Evolutionary conservation across 2,113 vertebrate genomes (phyloP), one percentile per base, ranked within the genome.

Genomic region (Thalassoma bifasciatum): DNA sequence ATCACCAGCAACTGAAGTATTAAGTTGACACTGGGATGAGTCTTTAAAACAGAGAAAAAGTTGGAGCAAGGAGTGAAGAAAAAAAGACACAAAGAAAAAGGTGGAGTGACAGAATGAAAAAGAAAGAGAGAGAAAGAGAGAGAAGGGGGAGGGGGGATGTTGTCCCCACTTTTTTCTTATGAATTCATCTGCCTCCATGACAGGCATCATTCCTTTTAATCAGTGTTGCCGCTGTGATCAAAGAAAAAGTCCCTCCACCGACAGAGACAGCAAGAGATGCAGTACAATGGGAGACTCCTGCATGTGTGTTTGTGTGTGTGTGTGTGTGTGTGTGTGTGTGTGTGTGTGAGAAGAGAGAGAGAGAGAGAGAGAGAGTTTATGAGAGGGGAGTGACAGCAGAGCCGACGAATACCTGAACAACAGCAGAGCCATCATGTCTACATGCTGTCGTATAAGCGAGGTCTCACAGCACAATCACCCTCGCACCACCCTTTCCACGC

Each of bases 151-250:
- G 62, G 58, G 62, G 53, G 51, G 66, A 78, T 42, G 47, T 77
- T 75, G 81, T 81, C 79, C 62, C 42, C 51, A 21, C 56, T 78
- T 84, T 70, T 78, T 76, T 86, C 58, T 66, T 66, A 85, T 79
- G 81, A 89, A 89, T 81, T 80, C 56, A 75, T 79, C 71, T 72
- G 68, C 80, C 59, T 72, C 84, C 83, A 80, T 10, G 82, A 88
- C 84, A 86, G 80, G 73, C 85, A 85, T 91, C 88, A 88, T 91
- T 90, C 82, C 87, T 90, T 89, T 90, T 91, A 91, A 90, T 91
- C 90, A 89, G 85, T 73, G 80, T 85, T 37, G 58, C 74, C 75
- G 85, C 73, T 65, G 80, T 89, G 90, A 90, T 91, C 90, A 91
- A 91, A 90, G 90, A 75, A 71, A 65, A 51, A 79, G 67, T 85